Conservation (phyloP, 1,140 invertebrate species). For the Drosophila takahashii region DNA sequence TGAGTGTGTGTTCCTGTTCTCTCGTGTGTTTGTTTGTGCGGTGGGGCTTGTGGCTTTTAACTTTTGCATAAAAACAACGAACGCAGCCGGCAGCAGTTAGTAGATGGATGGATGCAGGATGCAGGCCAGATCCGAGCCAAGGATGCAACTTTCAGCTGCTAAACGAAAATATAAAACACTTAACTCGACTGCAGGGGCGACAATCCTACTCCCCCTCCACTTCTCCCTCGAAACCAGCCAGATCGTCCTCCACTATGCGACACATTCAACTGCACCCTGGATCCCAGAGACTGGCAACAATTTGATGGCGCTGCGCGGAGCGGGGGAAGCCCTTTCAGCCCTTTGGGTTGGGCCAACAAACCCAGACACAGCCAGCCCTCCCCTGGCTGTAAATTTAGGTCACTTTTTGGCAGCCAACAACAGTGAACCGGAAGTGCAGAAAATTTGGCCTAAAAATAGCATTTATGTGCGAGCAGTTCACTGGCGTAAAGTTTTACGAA, state of each 20-base stretch:
- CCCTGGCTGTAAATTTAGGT: constrained; percentile 70
- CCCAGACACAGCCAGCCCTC: constrained; percentile 16
- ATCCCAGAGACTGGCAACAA: constrained; percentile 49
- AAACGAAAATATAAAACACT: constrained; percentile 84
- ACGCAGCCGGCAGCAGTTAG: constrained; percentile 60
- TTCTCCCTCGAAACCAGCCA: constrained; percentile 46
- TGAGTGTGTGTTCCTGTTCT: constrained; percentile 8
- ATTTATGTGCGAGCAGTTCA: constrained; percentile 36
- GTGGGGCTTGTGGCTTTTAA: constrained; percentile 64
- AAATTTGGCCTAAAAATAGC: constrained; percentile 50
- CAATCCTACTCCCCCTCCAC: constrained; percentile 15
- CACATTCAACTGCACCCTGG: constrained; percentile 25
- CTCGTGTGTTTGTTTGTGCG: constrained; percentile 41
- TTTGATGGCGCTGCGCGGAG: constrained; percentile 57
- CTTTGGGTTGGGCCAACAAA: constrained; percentile 43
- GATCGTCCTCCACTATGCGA: constrained; percentile 8
- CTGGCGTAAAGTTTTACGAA: constrained; percentile 37
- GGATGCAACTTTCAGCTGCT: constrained; percentile 82
- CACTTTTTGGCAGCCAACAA: constrained; percentile 70
- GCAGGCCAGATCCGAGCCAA: constrained; percentile 28
- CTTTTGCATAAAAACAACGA: constrained; percentile 78
- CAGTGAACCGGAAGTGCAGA: constrained; percentile 47
- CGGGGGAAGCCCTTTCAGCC: neutral
- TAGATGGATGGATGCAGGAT: constrained; percentile 43
- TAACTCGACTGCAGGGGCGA: constrained; percentile 71